Conservation (phyloP, 2,113 vertebrate genomes). For the Scolopax mira region DNA sequence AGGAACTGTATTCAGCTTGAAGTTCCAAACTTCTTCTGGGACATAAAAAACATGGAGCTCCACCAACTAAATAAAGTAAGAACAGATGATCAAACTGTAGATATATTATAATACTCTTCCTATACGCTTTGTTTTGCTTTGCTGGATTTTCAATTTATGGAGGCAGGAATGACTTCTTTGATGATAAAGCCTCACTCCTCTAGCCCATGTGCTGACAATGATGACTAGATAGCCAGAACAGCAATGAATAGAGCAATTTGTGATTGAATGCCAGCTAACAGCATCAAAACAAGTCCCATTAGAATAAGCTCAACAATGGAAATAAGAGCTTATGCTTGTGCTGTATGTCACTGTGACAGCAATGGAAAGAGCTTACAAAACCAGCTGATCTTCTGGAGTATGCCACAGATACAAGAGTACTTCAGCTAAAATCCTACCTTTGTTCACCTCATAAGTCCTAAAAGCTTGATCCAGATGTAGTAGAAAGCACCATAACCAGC, state of each 20-base stretch:
- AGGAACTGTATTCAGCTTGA: constrained; percentile 86
- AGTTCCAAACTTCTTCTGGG: constrained; percentile 88
- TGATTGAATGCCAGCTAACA: background rate
- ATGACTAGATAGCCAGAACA: background rate
- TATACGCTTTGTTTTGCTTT: background rate
- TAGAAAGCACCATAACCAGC: background rate
- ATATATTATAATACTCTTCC: background rate
- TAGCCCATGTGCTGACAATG: background rate
- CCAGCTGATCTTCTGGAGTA: rapidly evolving
- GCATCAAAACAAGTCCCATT: background rate
- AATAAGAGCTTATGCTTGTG: background rate
- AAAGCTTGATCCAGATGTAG: background rate
- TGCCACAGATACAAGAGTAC: background rate
- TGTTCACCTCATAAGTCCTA: background rate
- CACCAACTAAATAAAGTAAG: constrained; percentile 77
- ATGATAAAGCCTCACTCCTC: background rate
- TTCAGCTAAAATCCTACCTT: background rate
- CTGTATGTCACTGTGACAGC: background rate
- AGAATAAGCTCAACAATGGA: background rate
- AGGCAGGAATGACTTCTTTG: background rate
- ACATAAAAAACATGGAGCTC: constrained; percentile 91
- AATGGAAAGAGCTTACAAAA: background rate
- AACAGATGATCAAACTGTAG: constrained; percentile 32
- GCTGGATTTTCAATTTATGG: background rate
- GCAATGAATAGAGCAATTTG: background rate